phyloP scores from a whole-genome alignment of 2,797 vertebrate genomes.

The Decapterus maruadsi region DNA sequence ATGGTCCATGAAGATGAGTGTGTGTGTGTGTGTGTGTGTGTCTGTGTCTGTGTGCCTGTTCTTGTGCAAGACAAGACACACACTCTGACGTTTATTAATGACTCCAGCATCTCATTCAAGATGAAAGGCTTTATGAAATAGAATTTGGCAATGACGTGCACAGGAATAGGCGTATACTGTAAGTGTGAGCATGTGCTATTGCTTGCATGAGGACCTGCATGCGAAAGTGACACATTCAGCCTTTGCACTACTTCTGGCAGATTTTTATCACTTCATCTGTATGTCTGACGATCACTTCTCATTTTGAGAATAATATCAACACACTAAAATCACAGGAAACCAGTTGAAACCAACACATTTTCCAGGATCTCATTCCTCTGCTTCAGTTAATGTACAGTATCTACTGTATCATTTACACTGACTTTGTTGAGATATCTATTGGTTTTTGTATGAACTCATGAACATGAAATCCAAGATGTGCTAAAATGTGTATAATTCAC shows the following conservation, averaged over 20 bases:
- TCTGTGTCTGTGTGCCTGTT: slow-evolving; percentile 6
- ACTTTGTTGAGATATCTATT: not conserved
- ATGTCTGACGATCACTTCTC: not conserved
- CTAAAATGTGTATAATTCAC: not conserved
- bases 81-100: slow-evolving; percentile 66
- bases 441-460: not conserved
- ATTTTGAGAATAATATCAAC: not conserved
- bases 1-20: slow-evolving; percentile 57
- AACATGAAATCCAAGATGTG: no score
- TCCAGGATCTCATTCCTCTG: not conserved
- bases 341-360: not conserved
- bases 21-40: slow-evolving; percentile 34
- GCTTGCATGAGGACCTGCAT: not conserved
- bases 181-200: not conserved
- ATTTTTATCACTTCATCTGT: slow-evolving; percentile 14
- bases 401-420: not conserved
- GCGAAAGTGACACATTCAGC: slow-evolving; percentile 17
- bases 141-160: slow-evolving; percentile 23
- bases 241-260: not conserved
- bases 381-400: not conserved
- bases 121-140: slow-evolving; percentile 42
- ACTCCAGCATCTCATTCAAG: slow-evolving; percentile 37
- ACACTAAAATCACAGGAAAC: not conserved
- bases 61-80: slow-evolving; percentile 38
- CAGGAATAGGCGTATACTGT: slow-evolving; percentile 16